A percentile compares a stretch with the other conserved stretches of the same genome.
These are phyloP conservation scores for Drosophila limbata DNA, from an alignment of 2,888 invertebrate species.

Conservation along the genomic window DNA sequence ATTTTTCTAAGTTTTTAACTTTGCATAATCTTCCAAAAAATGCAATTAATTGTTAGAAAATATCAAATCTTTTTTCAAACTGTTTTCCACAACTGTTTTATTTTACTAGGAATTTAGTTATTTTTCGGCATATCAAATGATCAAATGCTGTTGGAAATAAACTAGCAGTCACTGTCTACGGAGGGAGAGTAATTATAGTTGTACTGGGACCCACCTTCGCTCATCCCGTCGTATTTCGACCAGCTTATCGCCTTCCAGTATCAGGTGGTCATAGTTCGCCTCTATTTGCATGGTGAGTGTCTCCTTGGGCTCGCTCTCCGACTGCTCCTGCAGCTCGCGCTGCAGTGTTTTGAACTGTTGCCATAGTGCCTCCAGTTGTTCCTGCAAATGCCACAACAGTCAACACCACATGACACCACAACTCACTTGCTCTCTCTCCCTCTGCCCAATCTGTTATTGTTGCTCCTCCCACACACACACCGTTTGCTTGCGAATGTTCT, in stretches of 20 bases:
- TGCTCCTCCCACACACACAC: conserved; percentile 53
- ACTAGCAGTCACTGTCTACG: conserved; percentile 28
- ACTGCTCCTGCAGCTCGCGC: conserved; percentile 82
- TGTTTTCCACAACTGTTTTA: no score
- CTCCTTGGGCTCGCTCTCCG: conserved; percentile 83
- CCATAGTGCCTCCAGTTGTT: conserved; percentile 83
- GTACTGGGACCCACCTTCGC: conserved; percentile 66
- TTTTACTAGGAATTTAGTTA: no score
- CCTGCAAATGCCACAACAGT: conserved; percentile 59
- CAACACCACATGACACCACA: conserved; percentile 1
- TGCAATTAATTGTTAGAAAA: no score
- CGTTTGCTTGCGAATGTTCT: conserved; percentile 82
- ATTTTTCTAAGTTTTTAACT: no score
- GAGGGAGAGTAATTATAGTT: conserved; percentile 32
- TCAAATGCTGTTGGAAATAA: not conserved
- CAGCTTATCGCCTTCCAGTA: conserved; percentile 84
- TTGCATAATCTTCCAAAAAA: no score
- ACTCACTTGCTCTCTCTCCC: not conserved
- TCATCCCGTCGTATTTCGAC: conserved; percentile 83
- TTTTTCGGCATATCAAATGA: no score
- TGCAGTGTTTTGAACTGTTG: conserved; percentile 84
- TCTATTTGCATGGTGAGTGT: conserved; percentile 84
- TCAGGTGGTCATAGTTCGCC: conserved; percentile 84
- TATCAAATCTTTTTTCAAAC: no score
- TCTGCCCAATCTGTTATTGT: not conserved